A percentile compares a stretch with the other conserved stretches of the same genome.
These are phyloP conservation scores for Ferrisia virgata DNA, from an alignment of 2,888 invertebrate species.

Conservation along the genomic window DNA sequence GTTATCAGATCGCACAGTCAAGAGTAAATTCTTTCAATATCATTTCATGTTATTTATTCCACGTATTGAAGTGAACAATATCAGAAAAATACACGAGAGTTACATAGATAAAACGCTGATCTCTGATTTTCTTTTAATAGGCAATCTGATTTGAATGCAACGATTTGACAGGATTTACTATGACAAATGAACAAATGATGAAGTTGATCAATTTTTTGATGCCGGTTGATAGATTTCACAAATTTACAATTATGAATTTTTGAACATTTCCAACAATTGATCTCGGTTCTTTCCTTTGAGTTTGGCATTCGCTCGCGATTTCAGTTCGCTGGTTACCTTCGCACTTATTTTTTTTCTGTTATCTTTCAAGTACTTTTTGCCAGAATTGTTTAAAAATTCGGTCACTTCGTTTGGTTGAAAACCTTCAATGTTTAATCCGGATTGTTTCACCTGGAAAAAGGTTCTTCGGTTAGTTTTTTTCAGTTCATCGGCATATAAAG, in stretches of 20 bases:
- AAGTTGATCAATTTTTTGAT: not conserved
- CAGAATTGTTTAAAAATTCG: constrained; percentile 18
- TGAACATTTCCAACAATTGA: constrained; percentile 29
- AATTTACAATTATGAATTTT: not conserved
- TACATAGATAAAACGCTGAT: too few relatives aligned
- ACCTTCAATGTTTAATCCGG: constrained; percentile 32
- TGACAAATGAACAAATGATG: not conserved
- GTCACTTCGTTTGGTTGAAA: constrained; percentile 3
- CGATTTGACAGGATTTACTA: too few relatives aligned
- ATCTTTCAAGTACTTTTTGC: constrained; percentile 37
- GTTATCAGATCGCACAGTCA: too few relatives aligned
- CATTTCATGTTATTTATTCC: too few relatives aligned
- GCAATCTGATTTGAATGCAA: too few relatives aligned
- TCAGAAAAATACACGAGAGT: too few relatives aligned
- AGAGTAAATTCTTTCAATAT: too few relatives aligned
- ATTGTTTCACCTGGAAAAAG: constrained; percentile 36
- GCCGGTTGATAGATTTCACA: not conserved
- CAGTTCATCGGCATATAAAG: too few relatives aligned
- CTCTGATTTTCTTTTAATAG: too few relatives aligned
- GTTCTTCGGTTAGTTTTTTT: not conserved
- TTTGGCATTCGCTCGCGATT: constrained; percentile 32
- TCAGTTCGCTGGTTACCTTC: constrained; percentile 9
- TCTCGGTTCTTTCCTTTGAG: constrained; percentile 32
- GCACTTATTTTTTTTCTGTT: constrained; percentile 31
- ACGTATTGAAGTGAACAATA: too few relatives aligned